A percentile compares a stretch with the other conserved stretches of the same genome.
Conservation (phyloP, 2,113 vertebrate genomes). For the Ovibos moschatus region DNA sequence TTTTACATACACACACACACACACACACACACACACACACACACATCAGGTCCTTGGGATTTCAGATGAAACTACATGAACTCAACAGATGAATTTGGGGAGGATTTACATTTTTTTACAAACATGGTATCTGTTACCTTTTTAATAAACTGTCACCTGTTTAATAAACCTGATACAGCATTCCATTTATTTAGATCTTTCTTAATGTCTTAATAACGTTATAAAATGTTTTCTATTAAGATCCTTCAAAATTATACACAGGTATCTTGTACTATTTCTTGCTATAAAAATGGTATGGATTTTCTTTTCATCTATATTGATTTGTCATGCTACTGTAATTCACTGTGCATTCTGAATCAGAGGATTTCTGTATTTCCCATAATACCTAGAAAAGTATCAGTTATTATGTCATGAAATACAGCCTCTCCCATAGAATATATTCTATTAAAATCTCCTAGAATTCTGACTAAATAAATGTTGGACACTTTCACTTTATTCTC, state of each 20-base stretch:
- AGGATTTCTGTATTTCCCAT: not conserved
- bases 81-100: not conserved
- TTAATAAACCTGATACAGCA: not conserved
- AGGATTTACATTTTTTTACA: slow-evolving; percentile 3
- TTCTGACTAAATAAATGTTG: not conserved
- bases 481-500: not conserved
- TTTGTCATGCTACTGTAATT: not conserved
- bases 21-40: too few species aligned
- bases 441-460: not conserved
- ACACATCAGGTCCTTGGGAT: not conserved
- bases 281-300: not conserved
- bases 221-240: not conserved
- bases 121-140: not conserved
- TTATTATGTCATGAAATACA: not conserved
- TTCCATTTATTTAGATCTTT: slow-evolving; percentile 10
- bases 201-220: not conserved
- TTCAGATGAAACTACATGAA: not conserved
- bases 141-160: not conserved
- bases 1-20: not conserved
- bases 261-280: not conserved
- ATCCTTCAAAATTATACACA: not conserved
- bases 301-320: not conserved
- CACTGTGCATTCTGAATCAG: not conserved
- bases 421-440: not conserved
- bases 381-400: not conserved